Base-by-base conservation (phyloP, 2,113 vertebrate species). In the Tupaia chinensis region DNA sequence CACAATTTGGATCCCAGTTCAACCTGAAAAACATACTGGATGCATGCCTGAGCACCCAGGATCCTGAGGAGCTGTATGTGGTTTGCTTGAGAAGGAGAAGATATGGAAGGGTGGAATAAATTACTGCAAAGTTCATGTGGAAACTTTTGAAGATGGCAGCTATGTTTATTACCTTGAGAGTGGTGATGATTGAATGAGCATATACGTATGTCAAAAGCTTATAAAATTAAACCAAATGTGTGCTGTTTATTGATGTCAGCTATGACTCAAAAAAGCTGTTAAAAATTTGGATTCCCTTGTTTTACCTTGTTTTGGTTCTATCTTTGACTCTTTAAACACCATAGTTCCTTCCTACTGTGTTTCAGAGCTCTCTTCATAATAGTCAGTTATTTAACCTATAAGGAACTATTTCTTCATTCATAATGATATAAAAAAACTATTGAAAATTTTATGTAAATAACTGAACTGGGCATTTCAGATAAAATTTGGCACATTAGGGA, bases 321-420 rank as follows among this genome's bases (percentile, higher is more conserved):
- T 80, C 69, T 91, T 95, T 84, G 58, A 94, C 20, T 88, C 32
- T 85, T 89, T 54, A 87, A 65, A 58, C 53, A 88, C 14, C 22
- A 6, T 69, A 82, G 68, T 81, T 91, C 53, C 23, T 72, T 76
- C 61, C 60, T 87, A 19, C 23, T 72, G 7, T 58, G 11, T 63
- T 58, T 1, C 73, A 79, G 88, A n/a, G 74, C 23, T 82, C 53
- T 92, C 44, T 95, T 34, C 34, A 65, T 56, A 91, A 92, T 10
- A 94, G 56, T 74, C n/a, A 72, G 12, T 87, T 89, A 29, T 83
- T 89, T 78, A 91, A 88, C 89, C 91, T 70, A 84, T 34, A 86
- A 95, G 82, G 5, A 95, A 94, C 27, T 84, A 85, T 29, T 34
- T 96, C n/a, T 58, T 91, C 53, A n/a, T 89, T 97, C 65, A 85